Evolutionary conservation across 2,797 vertebrate genomes (phyloP).

Genomic region (Acipenser ruthenus): DNA sequence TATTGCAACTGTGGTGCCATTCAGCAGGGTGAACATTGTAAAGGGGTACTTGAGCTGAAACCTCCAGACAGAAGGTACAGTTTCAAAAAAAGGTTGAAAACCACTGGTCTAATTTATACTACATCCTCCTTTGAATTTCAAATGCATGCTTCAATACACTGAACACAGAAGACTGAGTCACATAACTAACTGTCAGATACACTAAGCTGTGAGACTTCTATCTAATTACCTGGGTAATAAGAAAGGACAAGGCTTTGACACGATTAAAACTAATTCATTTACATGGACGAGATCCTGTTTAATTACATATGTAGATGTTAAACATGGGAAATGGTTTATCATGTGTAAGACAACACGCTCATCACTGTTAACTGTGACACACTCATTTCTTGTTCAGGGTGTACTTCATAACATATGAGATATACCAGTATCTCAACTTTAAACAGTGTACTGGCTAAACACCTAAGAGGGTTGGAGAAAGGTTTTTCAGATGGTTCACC

Average conservation of each 20-base stretch:
- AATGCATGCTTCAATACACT: conserved; percentile 14
- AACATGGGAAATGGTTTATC: conserved; percentile 1
- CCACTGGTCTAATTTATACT: accelerated
- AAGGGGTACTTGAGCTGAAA: no score
- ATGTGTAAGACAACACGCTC: neutral
- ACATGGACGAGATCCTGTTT: conserved; percentile 18
- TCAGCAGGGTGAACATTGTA: no score
- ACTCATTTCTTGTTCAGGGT: no score
- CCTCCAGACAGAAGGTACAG: no score
- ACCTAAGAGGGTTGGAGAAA: no score
- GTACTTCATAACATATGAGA: no score
- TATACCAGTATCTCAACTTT: no score
- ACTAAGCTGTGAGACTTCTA: conserved; percentile 29
- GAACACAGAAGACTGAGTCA: conserved; percentile 30
- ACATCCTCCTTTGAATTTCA: conserved; percentile 23
- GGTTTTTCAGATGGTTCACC: no score
- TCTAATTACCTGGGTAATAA: conserved; percentile 33
- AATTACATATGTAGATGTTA: conserved; percentile 8
- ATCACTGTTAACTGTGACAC: no score
- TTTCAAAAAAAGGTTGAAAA: no score
- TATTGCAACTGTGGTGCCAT: no score
- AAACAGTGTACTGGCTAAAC: no score
- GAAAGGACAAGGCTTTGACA: conserved; percentile 37
- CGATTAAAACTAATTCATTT: conserved; percentile 40
- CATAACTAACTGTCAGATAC: conserved; percentile 30